phyloP scores from a whole-genome alignment of 2,797 vertebrate genomes.

The Anomalospiza imberbis region DNA sequence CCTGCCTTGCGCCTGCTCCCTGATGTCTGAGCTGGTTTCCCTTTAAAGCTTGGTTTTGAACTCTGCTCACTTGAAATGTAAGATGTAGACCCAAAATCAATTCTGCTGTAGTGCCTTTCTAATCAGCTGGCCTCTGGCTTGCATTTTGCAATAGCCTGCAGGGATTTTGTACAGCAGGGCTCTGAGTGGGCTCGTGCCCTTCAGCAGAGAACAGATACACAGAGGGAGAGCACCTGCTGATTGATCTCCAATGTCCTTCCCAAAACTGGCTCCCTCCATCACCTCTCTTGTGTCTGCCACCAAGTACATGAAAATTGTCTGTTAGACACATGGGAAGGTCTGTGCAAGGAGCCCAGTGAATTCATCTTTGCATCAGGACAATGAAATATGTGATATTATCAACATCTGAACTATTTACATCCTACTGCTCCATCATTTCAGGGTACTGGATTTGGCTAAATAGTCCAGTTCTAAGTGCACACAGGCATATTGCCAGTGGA shows the following conservation, averaged over 20 bases:
- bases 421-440: not conserved
- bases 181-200: not conserved
- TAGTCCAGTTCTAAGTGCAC: not conserved
- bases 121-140: not conserved
- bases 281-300: conserved; percentile 15
- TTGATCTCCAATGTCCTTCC: conserved; percentile 35
- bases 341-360: not conserved
- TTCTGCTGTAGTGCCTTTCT: not conserved
- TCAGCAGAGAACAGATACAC: not conserved
- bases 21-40: not conserved
- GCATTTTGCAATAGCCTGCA: not conserved
- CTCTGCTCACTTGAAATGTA: not conserved
- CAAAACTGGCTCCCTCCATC: conserved; percentile 2
- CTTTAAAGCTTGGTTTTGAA: not conserved
- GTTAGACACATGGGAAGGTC: not conserved
- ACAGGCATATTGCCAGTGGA: not conserved
- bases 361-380: conserved; percentile 19
- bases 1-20: not conserved
- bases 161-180: not conserved
- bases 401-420: not conserved
- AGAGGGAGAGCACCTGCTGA: not conserved
- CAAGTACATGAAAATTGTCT: not conserved
- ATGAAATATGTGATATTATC: not conserved
- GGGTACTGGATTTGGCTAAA: not conserved
- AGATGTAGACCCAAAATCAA: not conserved